Percentiles rank a stretch among this genome's conserved stretches.
These are phyloP conservation scores for Ictidomys tridecemlineatus DNA, from an alignment of 2,113 vertebrate species.

Conservation along the genomic window DNA sequence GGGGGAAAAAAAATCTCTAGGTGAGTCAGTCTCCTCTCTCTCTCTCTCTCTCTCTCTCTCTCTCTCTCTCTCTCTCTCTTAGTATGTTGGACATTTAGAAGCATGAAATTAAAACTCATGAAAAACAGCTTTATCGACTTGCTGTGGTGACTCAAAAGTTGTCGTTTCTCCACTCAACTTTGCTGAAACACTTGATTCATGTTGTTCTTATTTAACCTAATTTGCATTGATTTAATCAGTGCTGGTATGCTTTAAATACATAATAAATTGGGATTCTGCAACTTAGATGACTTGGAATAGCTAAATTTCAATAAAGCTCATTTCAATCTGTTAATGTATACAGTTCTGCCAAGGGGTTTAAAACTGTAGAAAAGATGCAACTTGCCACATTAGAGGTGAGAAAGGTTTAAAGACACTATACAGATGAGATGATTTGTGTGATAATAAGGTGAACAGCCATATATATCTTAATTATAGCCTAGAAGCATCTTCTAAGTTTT, in stretches of 20 bases:
- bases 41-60: neutral
- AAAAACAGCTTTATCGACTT: conserved; percentile 63
- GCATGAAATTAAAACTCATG: conserved; percentile 23
- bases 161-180: conserved; percentile 78
- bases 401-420: conserved; percentile 83
- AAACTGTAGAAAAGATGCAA: conserved; percentile 86
- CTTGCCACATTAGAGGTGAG: conserved; percentile 85
- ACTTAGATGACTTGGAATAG: conserved; percentile 87
- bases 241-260: conserved; percentile 85
- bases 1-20: neutral
- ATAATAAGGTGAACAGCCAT: conserved; percentile 65
- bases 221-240: conserved; percentile 86
- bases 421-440: conserved; percentile 80
- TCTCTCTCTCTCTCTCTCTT: neutral
- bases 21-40: neutral
- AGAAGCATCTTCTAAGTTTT: conserved; percentile 59
- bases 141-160: conserved; percentile 76
- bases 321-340: conserved; percentile 90
- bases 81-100: conserved; percentile 40
- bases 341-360: conserved; percentile 86
- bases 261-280: conserved; percentile 81
- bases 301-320: conserved; percentile 89
- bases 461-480: conserved; percentile 56
- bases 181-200: conserved; percentile 83
- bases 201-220: conserved; percentile 85